Evolutionary conservation across 92 coral and sea anemone genomes (phyloP).

Genomic region (Muricea muricata): DNA sequence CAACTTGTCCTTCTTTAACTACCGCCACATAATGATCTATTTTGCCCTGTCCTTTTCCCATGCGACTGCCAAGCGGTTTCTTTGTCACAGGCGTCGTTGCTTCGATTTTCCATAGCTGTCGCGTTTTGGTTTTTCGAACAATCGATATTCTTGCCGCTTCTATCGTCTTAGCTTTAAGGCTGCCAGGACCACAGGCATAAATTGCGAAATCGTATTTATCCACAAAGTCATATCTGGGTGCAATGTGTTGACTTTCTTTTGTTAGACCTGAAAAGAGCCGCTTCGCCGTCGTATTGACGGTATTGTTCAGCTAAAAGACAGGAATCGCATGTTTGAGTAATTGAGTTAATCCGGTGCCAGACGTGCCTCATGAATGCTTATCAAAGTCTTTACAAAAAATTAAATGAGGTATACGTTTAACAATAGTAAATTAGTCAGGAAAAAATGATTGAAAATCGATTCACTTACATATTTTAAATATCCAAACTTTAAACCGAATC

Average conservation of each 20-base stretch:
- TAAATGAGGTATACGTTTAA: too few species aligned
- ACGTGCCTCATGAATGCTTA: too few species aligned
- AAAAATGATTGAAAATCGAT: background rate
- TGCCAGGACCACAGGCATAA: slow-evolving; percentile 89
- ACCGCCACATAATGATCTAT: slow-evolving; percentile 90
- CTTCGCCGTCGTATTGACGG: background rate
- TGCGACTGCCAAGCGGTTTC: slow-evolving; percentile 92
- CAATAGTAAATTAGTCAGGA: too few species aligned
- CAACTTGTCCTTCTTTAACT: slow-evolving; percentile 87
- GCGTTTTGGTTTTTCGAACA: slow-evolving; percentile 83
- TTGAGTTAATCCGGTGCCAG: too few species aligned
- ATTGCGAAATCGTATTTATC: slow-evolving; percentile 87
- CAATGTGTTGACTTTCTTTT: slow-evolving; percentile 17
- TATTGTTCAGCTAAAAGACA: background rate
- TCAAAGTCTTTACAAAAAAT: too few species aligned
- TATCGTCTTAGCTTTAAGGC: slow-evolving; percentile 84
- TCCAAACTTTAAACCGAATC: background rate
- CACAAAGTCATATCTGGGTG: slow-evolving; percentile 74
- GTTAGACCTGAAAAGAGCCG: slow-evolving; percentile 2
- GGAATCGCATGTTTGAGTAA: background rate
- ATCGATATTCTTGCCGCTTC: slow-evolving; percentile 94
- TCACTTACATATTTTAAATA: background rate
- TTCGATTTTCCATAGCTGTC: slow-evolving; percentile 83
- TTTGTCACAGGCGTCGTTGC: slow-evolving; percentile 89
- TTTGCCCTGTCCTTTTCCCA: slow-evolving; percentile 99